Conservation (phyloP, 2,797 vertebrate genomes). For the Poecilia picta region DNA sequence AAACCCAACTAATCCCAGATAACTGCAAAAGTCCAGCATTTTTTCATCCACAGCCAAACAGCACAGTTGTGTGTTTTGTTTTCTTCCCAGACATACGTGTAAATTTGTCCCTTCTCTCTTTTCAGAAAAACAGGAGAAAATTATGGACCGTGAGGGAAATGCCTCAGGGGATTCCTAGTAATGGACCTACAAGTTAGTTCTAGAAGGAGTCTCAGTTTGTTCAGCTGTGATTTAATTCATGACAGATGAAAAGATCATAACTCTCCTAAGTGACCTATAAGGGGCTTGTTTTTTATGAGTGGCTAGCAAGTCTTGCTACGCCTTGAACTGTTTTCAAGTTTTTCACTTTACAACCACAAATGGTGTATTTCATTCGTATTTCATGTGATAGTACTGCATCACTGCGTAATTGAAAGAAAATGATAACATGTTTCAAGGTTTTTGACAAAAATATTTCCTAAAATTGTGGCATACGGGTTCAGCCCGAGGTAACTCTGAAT, state of each 20-base stretch:
- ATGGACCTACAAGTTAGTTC: slow-evolving; percentile 53
- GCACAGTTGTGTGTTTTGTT: not conserved
- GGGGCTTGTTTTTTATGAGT: not conserved
- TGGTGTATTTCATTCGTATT: not conserved
- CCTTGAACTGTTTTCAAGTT: not conserved
- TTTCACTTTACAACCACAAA: not conserved
- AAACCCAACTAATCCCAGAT: not conserved
- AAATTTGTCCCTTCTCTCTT: slow-evolving; percentile 24
- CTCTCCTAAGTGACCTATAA: not conserved
- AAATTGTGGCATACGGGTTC: not conserved
- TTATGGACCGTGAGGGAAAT: slow-evolving; percentile 7
- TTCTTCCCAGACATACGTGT: not conserved
- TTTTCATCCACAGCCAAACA: not conserved
- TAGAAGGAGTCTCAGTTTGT: not conserved
- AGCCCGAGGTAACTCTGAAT: not conserved
- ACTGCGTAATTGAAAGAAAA: not conserved
- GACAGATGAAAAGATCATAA: not conserved
- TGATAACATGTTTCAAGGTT: not conserved
- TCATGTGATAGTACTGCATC: not conserved
- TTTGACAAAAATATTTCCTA: not conserved
- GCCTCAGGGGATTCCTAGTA: slow-evolving; percentile 22
- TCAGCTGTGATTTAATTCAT: not conserved
- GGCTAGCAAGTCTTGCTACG: not conserved
- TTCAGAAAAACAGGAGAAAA: slow-evolving; percentile 45
- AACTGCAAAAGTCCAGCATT: not conserved